Evolutionary conservation across 2,888 invertebrate genomes (phyloP), one percentile per base, ranked within the genome.

Genomic region (Aspidapion aeneum): DNA sequence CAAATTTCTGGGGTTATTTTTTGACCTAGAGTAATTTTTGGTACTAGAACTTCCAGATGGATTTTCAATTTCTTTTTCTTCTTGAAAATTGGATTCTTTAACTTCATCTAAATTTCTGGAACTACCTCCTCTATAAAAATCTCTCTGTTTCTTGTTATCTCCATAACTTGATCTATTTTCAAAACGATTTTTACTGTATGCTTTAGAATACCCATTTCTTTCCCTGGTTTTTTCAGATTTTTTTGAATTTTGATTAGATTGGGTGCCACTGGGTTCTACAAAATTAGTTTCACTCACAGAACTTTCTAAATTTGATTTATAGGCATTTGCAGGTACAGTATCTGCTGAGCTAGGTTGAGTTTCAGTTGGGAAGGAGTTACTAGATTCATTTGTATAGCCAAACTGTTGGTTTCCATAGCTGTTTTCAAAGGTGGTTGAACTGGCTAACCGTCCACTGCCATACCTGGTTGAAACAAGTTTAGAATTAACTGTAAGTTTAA

Each of bases 41-140:
- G 3, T 35, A 35, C 12, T 35, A 7, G 12, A 3, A 35, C 52
- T 9, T 52, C 17, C 17, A 52, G 56, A 50, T 64, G 60, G 56
- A 35, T 55, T 60, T 63, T 68, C 35, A 63, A 62, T 48, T 64
- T 65, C 52, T 62, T 69, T 69, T 59, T 70, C 62, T 18, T 71
- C 72, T 62, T 67, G 69, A 55, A 69, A 70, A 65, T 67, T 67
- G 20, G 20, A 12, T 62, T 61, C 57, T 48, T 66, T 63, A 35
- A 66, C 63, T 22, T 60, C 59, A 18, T 57, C 21, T 9, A 61
- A 59, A 20, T 63, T 68, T 49, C 60, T 58, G 9, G 63, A 63
- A 51, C 55, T 65, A 54, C 60, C 66, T 59, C 63, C 68, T 12
- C 35, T 35, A 35, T 35, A 35, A 56, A 63, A 60, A 22, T 64